phyloP scores from a whole-genome alignment of 2,888 invertebrate species.

The Gonocerus acuteangulatus region DNA sequence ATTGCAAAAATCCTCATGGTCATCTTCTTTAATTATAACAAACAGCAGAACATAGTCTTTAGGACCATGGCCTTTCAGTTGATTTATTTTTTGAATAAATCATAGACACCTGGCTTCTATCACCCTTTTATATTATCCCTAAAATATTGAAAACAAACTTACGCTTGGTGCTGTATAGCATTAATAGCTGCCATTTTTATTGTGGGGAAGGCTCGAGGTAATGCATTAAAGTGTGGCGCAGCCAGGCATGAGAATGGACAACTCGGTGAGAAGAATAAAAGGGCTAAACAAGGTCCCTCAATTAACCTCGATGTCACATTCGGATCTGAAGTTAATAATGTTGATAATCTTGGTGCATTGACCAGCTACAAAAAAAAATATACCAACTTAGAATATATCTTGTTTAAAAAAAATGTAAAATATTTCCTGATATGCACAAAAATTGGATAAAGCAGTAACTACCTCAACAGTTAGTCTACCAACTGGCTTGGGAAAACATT shows the following conservation, averaged over 20 bases:
- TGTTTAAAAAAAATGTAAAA: neutral
- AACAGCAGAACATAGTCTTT: no score
- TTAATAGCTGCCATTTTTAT: slow-evolving; percentile 85
- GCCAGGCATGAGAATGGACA: slow-evolving; percentile 86
- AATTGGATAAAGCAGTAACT: neutral
- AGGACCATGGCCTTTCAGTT: no score
- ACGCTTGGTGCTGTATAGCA: slow-evolving; percentile 68
- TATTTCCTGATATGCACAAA: neutral
- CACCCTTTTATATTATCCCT: no score
- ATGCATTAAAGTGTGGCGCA: slow-evolving; percentile 82
- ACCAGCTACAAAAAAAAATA: slow-evolving; percentile 37
- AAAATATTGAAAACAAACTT: no score
- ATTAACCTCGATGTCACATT: slow-evolving; percentile 39
- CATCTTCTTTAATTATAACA: no score
- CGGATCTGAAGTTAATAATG: slow-evolving; percentile 37
- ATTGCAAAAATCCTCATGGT: no score
- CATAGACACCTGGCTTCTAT: no score
- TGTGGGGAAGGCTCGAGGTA: slow-evolving; percentile 78
- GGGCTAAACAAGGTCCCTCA: slow-evolving; percentile 62
- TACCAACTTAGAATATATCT: neutral
- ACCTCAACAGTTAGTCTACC: slow-evolving; percentile 31
- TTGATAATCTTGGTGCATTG: slow-evolving; percentile 38
- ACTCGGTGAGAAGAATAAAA: slow-evolving; percentile 81
- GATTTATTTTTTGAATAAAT: no score
- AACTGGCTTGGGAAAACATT: slow-evolving; percentile 4